These are phyloP conservation scores for Emydura subglobosa DNA, from an alignment of 2,113 vertebrate genomes.

Conservation along the genomic window DNA sequence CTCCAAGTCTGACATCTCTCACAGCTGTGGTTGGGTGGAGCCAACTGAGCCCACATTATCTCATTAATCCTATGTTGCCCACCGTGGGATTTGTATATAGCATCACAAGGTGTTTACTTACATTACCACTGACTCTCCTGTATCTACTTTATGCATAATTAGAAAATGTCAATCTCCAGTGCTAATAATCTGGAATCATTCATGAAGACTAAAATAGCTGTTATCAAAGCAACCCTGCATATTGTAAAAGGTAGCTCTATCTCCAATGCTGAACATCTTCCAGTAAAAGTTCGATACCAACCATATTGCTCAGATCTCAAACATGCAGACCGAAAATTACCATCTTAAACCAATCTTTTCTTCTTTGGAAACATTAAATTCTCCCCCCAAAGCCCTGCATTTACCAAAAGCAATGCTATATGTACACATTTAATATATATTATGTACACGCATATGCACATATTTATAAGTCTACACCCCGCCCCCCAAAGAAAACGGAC, in stretches of 20 bases:
- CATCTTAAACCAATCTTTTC: slow-evolving; percentile 66
- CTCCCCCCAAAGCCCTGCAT: background rate
- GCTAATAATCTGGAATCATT: slow-evolving; percentile 25
- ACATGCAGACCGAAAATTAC: slow-evolving; percentile 66
- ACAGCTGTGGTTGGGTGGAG: background rate
- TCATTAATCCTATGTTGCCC: background rate
- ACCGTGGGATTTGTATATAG: background rate
- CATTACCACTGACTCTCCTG: background rate
- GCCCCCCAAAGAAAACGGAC: background rate
- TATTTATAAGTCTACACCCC: background rate
- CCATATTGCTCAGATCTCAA: slow-evolving; percentile 32
- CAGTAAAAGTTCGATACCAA: slow-evolving; percentile 22
- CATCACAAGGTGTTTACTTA: fast-evolving
- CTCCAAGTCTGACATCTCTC: background rate
- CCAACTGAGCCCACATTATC: background rate
- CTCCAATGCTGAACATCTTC: background rate
- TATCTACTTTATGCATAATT: background rate
- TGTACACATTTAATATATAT: slow-evolving; percentile 16
- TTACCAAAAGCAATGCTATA: background rate
- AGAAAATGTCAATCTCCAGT: background rate
- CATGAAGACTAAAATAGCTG: background rate
- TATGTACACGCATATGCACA: background rate
- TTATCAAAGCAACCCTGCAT: background rate
- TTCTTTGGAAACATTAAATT: slow-evolving; percentile 72
- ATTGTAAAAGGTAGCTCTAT: background rate